Conservation (phyloP, 2,888 invertebrate species). For the Halictus quadricinctus region DNA sequence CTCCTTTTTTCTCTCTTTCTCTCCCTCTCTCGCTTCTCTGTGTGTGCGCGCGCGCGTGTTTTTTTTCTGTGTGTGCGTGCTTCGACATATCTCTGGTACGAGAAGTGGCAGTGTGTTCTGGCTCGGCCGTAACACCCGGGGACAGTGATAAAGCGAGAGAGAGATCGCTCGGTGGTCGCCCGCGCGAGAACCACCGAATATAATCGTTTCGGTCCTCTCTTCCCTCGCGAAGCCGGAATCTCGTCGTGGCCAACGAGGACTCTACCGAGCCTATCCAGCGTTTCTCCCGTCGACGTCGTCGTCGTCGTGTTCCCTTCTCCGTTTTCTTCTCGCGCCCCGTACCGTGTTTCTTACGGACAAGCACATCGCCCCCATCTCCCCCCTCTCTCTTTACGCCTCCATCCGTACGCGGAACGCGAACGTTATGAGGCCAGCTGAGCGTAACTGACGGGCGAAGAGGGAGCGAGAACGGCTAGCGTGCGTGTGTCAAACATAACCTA, state of each 20-base stretch:
- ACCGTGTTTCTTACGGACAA: constrained; percentile 50
- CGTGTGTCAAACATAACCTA: constrained; percentile 65
- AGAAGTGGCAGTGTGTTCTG: constrained; percentile 60
- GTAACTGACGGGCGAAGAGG: constrained; percentile 61
- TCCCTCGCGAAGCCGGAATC: constrained; percentile 36
- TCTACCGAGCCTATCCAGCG: constrained; percentile 52
- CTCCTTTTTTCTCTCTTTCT: constrained; percentile 62
- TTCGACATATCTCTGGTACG: constrained; percentile 29
- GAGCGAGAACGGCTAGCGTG: constrained; percentile 53
- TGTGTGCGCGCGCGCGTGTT: constrained; percentile 54
- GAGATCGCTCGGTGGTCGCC: constrained; percentile 22
- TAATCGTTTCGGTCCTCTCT: neutral
- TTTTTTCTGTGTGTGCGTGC: constrained; percentile 56
- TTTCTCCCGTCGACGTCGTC: constrained; percentile 23
- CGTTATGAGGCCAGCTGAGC: constrained; percentile 64
- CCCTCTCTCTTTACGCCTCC: constrained; percentile 49
- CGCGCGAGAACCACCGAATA: constrained; percentile 21
- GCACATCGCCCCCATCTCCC: constrained; percentile 42
- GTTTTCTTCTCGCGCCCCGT: constrained; percentile 42
- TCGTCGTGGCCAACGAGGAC: constrained; percentile 51
- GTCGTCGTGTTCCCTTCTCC: constrained; percentile 40
- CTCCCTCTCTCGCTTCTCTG: constrained; percentile 44
- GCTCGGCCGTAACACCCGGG: constrained; percentile 57
- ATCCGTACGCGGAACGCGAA: constrained; percentile 29
- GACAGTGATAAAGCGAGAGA: constrained; percentile 47